These are phyloP conservation scores for Liasis olivaceus DNA, from an alignment of 2,797 vertebrate species.

Conservation along the genomic window DNA sequence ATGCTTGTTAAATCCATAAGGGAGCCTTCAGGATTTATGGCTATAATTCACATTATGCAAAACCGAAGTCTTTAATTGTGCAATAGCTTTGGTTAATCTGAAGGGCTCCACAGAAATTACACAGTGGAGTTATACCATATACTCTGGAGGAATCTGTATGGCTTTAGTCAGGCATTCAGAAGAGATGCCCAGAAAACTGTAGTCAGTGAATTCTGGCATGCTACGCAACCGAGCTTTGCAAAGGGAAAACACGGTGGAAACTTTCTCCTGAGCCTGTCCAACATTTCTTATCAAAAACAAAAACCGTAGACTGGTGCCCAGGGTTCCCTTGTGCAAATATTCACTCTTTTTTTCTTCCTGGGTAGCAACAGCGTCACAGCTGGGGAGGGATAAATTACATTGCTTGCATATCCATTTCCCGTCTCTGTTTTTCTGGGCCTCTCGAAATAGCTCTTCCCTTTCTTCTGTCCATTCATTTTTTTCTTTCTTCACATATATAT, in stretches of 20 bases:
- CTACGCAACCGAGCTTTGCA: neutral
- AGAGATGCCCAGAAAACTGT: neutral
- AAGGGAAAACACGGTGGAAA: neutral
- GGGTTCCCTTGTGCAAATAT: neutral
- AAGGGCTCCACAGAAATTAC: neutral
- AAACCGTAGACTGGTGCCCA: neutral
- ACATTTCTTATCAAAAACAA: neutral
- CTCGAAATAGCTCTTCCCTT: slow-evolving; percentile 39
- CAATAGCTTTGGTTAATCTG: neutral
- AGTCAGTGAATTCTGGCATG: neutral
- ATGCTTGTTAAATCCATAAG: neutral
- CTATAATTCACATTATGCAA: neutral
- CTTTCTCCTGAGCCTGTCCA: neutral
- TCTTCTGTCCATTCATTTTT: neutral
- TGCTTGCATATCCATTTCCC: neutral
- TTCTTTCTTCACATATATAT: neutral
- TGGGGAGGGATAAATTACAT: neutral
- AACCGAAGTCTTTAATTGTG: neutral
- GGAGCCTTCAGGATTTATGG: neutral
- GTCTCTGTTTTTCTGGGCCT: slow-evolving; percentile 25
- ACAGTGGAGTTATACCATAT: neutral
- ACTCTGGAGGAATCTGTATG: neutral
- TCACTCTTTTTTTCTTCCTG: slow-evolving; percentile 20
- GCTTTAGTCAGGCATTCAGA: neutral
- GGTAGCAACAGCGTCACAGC: slow-evolving; percentile 12